Evolutionary conservation across 2,113 vertebrate species (phyloP).

Genomic region (Poeciliopsis prolifica): DNA sequence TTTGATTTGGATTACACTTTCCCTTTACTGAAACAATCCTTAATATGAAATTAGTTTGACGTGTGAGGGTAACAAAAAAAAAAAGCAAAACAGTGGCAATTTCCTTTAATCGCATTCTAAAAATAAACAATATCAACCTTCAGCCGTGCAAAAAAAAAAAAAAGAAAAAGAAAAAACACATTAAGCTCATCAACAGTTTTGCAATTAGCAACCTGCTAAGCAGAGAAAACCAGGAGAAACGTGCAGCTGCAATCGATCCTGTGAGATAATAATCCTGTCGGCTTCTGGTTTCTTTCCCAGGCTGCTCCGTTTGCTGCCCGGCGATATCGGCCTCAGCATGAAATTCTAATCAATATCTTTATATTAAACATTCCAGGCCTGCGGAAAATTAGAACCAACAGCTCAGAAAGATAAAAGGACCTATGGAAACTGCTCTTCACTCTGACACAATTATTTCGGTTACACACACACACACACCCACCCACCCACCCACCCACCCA

Average conservation of each 20-base stretch:
- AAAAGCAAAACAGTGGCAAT: too few species aligned
- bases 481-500: too few species aligned
- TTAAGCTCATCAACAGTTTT: too few species aligned
- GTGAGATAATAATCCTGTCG: slow-evolving; percentile 38
- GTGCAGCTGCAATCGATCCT: slow-evolving; percentile 37
- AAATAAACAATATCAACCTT: too few species aligned
- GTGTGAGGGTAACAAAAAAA: too few species aligned
- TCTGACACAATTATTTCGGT: too few species aligned
- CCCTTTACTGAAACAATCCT: too few species aligned
- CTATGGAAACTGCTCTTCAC: slow-evolving; percentile 45
- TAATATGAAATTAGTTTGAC: too few species aligned
- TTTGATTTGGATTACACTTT: too few species aligned
- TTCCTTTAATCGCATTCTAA: too few species aligned
- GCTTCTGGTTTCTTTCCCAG: slow-evolving; percentile 44
- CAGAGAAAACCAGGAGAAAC: slow-evolving; percentile 8
- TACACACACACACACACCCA: neutral
- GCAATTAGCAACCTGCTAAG: neutral
- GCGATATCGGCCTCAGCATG: slow-evolving; percentile 51
- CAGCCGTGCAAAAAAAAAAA: too few species aligned
- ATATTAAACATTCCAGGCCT: slow-evolving; percentile 64
- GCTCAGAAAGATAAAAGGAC: slow-evolving; percentile 51
- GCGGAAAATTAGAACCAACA: slow-evolving; percentile 67
- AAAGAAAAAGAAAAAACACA: too few species aligned
- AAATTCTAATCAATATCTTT: slow-evolving; percentile 73
- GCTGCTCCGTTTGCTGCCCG: slow-evolving; percentile 47